A percentile compares a stretch with the other conserved stretches of the same genome.
phyloP scores from a whole-genome alignment of 2,797 vertebrate species.

The Leontocebus nigricollis region DNA sequence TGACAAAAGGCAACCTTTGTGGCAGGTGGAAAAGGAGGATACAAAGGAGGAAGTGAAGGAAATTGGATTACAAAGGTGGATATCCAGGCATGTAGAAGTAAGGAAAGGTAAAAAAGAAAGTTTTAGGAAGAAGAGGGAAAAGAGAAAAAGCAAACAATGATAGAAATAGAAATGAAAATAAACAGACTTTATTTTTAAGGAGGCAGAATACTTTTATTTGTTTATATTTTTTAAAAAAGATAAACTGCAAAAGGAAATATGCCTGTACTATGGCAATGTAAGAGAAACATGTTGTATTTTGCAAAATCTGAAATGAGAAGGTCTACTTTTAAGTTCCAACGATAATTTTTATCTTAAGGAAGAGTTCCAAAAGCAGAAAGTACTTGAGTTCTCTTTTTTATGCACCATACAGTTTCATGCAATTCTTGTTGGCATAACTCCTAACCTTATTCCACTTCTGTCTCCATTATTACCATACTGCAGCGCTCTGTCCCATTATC shows the following conservation, averaged over 20 bases:
- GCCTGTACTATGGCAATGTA: neutral
- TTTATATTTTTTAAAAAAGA: neutral
- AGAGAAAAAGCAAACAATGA: neutral
- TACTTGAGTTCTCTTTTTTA: neutral
- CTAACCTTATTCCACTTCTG: neutral
- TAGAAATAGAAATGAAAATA: neutral
- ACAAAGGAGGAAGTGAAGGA: neutral
- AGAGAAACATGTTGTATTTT: neutral
- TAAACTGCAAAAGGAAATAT: neutral
- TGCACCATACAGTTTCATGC: fast-evolving
- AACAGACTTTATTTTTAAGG: neutral
- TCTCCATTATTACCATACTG: neutral
- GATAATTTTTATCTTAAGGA: neutral
- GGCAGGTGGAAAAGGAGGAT: neutral
- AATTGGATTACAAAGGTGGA: neutral
- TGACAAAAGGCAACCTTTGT: neutral
- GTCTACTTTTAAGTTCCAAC: neutral
- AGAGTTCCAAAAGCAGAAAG: neutral
- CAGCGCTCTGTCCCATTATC: neutral
- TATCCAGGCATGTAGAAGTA: neutral
- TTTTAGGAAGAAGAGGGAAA: neutral
- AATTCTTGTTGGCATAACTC: neutral
- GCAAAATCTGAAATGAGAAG: neutral
- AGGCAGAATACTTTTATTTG: neutral
- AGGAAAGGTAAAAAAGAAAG: neutral